Percentiles rank a stretch among this genome's conserved stretches.
Conservation (phyloP, 2,113 vertebrate genomes). For the Dolichallabes microphthalmus region DNA sequence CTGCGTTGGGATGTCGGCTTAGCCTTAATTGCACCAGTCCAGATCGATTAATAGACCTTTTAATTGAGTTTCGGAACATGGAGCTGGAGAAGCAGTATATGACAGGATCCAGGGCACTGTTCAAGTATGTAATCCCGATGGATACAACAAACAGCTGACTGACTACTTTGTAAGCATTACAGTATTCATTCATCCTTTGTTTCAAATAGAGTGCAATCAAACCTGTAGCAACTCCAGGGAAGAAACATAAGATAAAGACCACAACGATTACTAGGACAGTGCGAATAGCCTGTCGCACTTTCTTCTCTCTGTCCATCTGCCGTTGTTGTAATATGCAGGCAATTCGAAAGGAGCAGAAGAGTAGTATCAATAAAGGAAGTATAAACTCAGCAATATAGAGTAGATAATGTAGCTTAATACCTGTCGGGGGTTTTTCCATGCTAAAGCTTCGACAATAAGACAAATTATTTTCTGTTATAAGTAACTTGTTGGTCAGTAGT, state of each 20-base stretch:
- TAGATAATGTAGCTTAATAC: slow-evolving; percentile 56
- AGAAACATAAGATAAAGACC: slow-evolving; percentile 65
- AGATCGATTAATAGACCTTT: slow-evolving; percentile 37
- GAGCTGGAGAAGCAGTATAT: slow-evolving; percentile 76
- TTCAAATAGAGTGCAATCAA: slow-evolving; percentile 51
- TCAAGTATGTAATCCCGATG: slow-evolving; percentile 73
- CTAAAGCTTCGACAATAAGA: slow-evolving; percentile 73
- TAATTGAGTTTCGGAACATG: slow-evolving; percentile 68
- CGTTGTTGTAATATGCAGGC: slow-evolving; percentile 14
- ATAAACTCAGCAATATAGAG: slow-evolving; percentile 46
- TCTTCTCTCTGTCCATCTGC: slow-evolving; percentile 39
- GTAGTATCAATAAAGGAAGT: slow-evolving; percentile 37
- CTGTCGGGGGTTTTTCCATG: slow-evolving; percentile 34
- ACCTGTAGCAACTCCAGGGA: slow-evolving; percentile 65
- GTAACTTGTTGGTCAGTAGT: slow-evolving; percentile 63
- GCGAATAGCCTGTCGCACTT: slow-evolving; percentile 60
- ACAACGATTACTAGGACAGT: slow-evolving; percentile 64
- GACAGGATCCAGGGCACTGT: slow-evolving; percentile 72
- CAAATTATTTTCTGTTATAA: slow-evolving; percentile 15
- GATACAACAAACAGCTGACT: slow-evolving; percentile 67
- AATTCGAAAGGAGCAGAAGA: slow-evolving; percentile 46
- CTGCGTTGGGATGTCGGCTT: slow-evolving; percentile 23
- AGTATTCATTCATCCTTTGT: neutral
- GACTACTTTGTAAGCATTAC: slow-evolving; percentile 57
- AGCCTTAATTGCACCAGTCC: slow-evolving; percentile 21